These are phyloP conservation scores for Spizaetus ornatus DNA, from an alignment of 2,113 vertebrate species.

Conservation along the genomic window DNA sequence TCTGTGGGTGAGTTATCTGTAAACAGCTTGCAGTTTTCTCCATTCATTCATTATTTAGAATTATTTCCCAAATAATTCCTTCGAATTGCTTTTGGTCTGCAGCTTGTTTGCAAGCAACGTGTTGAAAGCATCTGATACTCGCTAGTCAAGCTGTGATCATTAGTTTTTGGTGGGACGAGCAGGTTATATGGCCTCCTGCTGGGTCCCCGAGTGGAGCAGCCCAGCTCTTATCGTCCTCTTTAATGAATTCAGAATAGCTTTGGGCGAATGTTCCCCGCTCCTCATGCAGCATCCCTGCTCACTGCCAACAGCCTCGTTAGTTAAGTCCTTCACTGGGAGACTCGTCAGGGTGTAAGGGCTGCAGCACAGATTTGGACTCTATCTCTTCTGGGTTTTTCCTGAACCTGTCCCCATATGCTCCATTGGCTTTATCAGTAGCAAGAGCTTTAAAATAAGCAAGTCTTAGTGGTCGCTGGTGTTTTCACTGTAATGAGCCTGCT, in stretches of 20 bases:
- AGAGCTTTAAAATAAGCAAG: not conserved
- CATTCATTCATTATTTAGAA: constrained; percentile 58
- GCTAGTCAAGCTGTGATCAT: not conserved
- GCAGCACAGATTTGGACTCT: not conserved
- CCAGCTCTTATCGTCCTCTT: not conserved
- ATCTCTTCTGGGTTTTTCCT: not conserved
- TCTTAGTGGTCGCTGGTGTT: not conserved
- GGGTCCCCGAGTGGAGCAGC: not conserved
- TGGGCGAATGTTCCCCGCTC: not conserved
- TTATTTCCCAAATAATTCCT: constrained; percentile 63
- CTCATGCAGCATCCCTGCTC: rapidly evolving
- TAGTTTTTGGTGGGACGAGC: not conserved
- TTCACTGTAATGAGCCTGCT: not conserved
- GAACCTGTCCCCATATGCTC: rapidly evolving
- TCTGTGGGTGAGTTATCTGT: constrained; percentile 8
- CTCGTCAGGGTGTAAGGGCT: not conserved
- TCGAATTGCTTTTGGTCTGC: not conserved
- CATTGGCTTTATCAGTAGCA: not conserved
- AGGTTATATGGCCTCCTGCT: not conserved
- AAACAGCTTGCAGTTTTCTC: constrained; percentile 53
- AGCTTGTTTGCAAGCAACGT: constrained; percentile 21
- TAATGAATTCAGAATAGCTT: constrained; percentile 1
- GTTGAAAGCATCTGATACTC: not conserved
- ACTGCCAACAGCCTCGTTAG: not conserved
- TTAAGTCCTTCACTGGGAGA: not conserved